Evolutionary conservation across 2,888 invertebrate genomes (phyloP).

Genomic region (Caradrina kadenii): DNA sequence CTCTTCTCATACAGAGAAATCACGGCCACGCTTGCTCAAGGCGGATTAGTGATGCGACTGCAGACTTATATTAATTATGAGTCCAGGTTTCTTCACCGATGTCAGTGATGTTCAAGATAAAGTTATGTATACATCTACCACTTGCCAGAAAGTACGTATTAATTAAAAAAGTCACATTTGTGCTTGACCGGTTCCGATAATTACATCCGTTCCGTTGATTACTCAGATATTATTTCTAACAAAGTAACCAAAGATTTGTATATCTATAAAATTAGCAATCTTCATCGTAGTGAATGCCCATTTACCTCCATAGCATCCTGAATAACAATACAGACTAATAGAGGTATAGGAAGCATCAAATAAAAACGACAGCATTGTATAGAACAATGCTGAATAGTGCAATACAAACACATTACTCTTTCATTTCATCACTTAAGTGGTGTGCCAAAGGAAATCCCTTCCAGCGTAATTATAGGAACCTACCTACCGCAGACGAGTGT

Average conservation of each 20-base stretch:
- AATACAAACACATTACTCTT: conserved; percentile 28
- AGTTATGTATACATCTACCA: too few relatives aligned
- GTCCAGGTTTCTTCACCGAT: too few relatives aligned
- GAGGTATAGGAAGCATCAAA: conserved; percentile 31
- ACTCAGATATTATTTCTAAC: not conserved
- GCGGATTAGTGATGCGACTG: too few relatives aligned
- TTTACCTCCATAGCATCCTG: not conserved
- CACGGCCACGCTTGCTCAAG: too few relatives aligned
- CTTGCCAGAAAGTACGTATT: too few relatives aligned
- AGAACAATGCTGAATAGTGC: conserved; percentile 30
- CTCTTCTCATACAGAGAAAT: too few relatives aligned
- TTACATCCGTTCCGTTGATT: too few relatives aligned
- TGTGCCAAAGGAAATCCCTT: conserved; percentile 48
- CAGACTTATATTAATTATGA: too few relatives aligned
- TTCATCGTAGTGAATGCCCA: not conserved
- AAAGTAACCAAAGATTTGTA: not conserved
- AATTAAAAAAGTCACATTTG: too few relatives aligned
- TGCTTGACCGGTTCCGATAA: too few relatives aligned
- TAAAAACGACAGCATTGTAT: conserved; percentile 23
- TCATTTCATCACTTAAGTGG: conserved; percentile 40
- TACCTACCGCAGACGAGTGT: conserved; percentile 64
- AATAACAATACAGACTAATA: conserved; percentile 9
- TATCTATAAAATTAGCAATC: not conserved
- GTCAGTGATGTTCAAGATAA: too few relatives aligned
- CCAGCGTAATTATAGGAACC: conserved; percentile 45